phyloP scores from a whole-genome alignment of 2,113 vertebrate genomes.

The Solea solea region DNA sequence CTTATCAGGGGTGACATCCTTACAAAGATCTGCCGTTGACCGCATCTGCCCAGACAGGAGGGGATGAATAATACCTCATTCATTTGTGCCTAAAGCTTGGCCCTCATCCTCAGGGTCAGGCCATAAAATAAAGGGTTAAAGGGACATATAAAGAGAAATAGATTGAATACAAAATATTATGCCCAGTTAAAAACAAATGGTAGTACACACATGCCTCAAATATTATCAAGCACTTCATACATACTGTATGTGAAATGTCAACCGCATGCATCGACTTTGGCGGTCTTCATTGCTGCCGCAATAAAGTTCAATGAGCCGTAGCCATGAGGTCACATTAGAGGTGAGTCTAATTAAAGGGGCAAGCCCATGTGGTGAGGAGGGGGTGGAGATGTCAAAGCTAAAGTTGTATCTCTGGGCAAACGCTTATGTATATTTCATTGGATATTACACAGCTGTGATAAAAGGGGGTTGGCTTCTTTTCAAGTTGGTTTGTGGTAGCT shows the following conservation, averaged over 20 bases:
- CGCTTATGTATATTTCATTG: background rate
- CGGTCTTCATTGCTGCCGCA: constrained; percentile 7
- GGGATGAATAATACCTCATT: constrained; percentile 82
- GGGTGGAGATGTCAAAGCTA: constrained; percentile 27
- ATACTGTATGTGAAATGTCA: constrained; percentile 17
- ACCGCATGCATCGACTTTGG: background rate
- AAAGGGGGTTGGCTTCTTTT: background rate
- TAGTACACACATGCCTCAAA: background rate
- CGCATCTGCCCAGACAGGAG: constrained; percentile 81
- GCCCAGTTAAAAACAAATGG: constrained; percentile 29
- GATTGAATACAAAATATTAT: constrained; percentile 37
- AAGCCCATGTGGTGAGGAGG: constrained; percentile 31
- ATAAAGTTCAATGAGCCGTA: constrained; percentile 64
- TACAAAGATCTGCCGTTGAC: constrained; percentile 82
- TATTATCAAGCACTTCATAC: constrained; percentile 2
- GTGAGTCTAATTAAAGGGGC: constrained; percentile 66
- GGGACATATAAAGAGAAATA: constrained; percentile 29
- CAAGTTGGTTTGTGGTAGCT: background rate
- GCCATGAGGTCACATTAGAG: constrained; percentile 56
- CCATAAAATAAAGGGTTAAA: constrained; percentile 66
- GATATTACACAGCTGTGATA: background rate
- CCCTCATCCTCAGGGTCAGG: constrained; percentile 67
- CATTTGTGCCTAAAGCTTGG: constrained; percentile 69
- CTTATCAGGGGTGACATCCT: constrained; percentile 83
- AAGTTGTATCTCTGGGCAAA: constrained; percentile 24